These are phyloP conservation scores for Brachionus calyciflorus DNA, from an alignment of 1,140 invertebrate species.

Conservation along the genomic window DNA sequence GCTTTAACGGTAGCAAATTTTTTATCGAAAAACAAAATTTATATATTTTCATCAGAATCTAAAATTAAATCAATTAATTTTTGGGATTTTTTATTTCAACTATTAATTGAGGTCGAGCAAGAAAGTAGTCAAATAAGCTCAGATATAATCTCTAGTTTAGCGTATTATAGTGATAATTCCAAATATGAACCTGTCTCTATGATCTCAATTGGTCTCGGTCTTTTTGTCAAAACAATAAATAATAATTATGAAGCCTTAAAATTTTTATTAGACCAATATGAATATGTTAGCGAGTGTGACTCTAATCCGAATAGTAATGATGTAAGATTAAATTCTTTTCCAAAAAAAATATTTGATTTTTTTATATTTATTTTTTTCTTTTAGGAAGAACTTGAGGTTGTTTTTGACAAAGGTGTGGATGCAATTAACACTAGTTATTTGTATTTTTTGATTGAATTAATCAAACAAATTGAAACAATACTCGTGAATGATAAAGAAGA, in stretches of 20 bases:
- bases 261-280: conserved; percentile 3
- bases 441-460: conserved; percentile 2
- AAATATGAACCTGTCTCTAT: conserved; percentile 5
- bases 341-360: neutral
- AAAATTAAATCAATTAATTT: neutral
- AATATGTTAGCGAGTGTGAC: conserved; percentile 1
- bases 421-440: neutral
- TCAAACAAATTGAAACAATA: neutral
- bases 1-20: neutral
- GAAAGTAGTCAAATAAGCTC: conserved; percentile 2
- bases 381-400: conserved; percentile 22
- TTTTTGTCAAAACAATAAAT: neutral
- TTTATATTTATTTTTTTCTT: neutral
- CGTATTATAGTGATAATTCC: neutral
- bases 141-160: conserved; percentile 1
- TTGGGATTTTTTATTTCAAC: conserved; percentile 17
- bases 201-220: neutral
- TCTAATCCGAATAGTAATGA: neutral
- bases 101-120: neutral
- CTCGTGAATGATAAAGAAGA: neutral
- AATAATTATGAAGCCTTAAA: neutral
- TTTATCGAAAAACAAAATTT: neutral
- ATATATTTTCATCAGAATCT: neutral
- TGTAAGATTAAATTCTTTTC: neutral
- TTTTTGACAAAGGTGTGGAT: conserved; percentile 23